Evolutionary conservation across 2,113 vertebrate species (phyloP).

Genomic region (Perca fluviatilis): DNA sequence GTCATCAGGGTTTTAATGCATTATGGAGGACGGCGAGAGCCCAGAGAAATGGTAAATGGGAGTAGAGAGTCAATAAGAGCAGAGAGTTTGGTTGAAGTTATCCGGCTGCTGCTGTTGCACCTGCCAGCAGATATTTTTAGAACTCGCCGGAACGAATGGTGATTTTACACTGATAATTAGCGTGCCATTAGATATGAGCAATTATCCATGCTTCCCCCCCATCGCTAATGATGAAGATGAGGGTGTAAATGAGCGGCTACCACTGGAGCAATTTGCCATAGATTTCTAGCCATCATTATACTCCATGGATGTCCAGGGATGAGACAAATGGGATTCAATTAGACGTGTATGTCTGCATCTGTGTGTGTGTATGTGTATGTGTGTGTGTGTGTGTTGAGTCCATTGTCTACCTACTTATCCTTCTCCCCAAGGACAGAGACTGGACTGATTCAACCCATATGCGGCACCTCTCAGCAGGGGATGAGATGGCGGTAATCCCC

Average conservation of each 20-base stretch:
- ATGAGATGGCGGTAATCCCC: conserved; percentile 66
- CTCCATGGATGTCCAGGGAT: conserved; percentile 49
- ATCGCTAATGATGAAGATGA: conserved; percentile 73
- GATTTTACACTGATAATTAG: conserved; percentile 76
- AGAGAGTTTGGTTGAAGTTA: conserved; percentile 32
- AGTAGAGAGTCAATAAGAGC: conserved; percentile 2
- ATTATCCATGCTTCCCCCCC: conserved; percentile 69
- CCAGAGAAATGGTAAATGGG: conserved; percentile 9
- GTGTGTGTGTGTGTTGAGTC: conserved; percentile 33
- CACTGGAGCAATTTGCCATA: conserved; percentile 60
- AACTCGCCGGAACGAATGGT: conserved; percentile 51
- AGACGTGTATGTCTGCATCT: conserved; percentile 35
- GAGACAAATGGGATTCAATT: conserved; percentile 68
- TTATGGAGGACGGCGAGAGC: conserved; percentile 25
- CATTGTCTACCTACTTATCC: conserved; percentile 63
- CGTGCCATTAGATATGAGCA: conserved; percentile 71
- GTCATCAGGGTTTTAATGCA: conserved; percentile 30
- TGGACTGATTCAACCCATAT: conserved; percentile 56
- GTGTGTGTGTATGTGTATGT: conserved; percentile 18
- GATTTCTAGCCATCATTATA: conserved; percentile 63
- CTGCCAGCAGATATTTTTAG: conserved; percentile 66
- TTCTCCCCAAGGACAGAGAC: conserved; percentile 54
- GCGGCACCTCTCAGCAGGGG: conserved; percentile 60
- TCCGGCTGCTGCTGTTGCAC: conserved; percentile 51
- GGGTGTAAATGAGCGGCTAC: conserved; percentile 63